These are phyloP conservation scores for Heterochromis multidens DNA, from an alignment of 2,113 vertebrate species.

Conservation along the genomic window DNA sequence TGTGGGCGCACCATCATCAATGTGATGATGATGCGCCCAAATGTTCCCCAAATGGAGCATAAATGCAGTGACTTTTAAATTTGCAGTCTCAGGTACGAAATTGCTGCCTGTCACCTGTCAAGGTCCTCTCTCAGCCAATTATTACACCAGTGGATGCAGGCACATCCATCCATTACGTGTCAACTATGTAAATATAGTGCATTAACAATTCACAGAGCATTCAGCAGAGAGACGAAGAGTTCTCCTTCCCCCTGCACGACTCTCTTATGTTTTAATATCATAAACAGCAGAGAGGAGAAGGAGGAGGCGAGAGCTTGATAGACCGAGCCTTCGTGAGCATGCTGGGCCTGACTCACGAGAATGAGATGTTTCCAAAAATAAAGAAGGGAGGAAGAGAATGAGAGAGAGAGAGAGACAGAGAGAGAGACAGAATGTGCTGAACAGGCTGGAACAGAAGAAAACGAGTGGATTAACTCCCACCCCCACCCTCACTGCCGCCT, in stretches of 20 bases:
- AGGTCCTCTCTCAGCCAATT: neutral
- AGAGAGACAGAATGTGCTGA: slow-evolving; percentile 48
- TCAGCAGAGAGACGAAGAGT: neutral
- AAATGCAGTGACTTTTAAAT: slow-evolving; percentile 15
- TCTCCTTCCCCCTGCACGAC: neutral
- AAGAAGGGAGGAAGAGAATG: slow-evolving; percentile 23
- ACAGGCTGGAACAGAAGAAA: slow-evolving; percentile 62
- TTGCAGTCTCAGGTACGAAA: slow-evolving; percentile 7
- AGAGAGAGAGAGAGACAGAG: neutral
- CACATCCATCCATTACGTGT: slow-evolving; percentile 34
- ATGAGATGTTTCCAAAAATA: slow-evolving; percentile 75
- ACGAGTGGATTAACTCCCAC: slow-evolving; percentile 53
- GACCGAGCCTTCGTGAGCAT: slow-evolving; percentile 53
- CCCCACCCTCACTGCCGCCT: neutral
- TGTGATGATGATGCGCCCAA: too few species aligned
- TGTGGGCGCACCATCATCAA: slow-evolving; percentile 23
- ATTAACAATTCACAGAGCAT: slow-evolving; percentile 9
- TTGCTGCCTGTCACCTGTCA: slow-evolving; percentile 9
- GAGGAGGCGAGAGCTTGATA: slow-evolving; percentile 27
- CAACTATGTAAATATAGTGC: slow-evolving; percentile 8
- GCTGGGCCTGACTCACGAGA: slow-evolving; percentile 67
- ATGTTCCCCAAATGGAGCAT: neutral
- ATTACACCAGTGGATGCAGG: neutral
- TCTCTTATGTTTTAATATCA: slow-evolving; percentile 38
- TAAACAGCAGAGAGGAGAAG: slow-evolving; percentile 25